phyloP scores from a whole-genome alignment of 2,888 invertebrate species.

The Geotrupes spiniger region DNA sequence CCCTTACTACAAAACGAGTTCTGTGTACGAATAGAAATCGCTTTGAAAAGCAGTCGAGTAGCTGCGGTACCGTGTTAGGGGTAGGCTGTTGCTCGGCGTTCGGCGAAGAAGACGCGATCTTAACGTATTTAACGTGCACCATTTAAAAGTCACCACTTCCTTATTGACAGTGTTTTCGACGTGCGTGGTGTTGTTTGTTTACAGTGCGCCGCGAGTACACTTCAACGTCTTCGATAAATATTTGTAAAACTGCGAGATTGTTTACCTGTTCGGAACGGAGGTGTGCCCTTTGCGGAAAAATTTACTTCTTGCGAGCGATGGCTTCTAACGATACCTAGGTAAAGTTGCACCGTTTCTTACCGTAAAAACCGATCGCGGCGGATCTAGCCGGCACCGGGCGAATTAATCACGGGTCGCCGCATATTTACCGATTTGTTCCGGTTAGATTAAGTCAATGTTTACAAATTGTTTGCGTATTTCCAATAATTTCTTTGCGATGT shows the following conservation, averaged over 20 bases:
- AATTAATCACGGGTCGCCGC: too few relatives aligned
- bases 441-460: too few relatives aligned
- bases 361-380: too few relatives aligned
- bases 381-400: too few relatives aligned
- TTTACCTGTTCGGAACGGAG: conserved; percentile 14
- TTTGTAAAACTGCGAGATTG: conserved; percentile 18
- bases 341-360: conserved; percentile 1
- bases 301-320: conserved; percentile 12
- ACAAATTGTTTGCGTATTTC: too few relatives aligned
- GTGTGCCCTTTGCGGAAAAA: conserved; percentile 4
- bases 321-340: conserved; percentile 23
- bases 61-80: conserved; percentile 23
- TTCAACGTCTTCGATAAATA: conserved; percentile 13
- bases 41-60: conserved; percentile 29
- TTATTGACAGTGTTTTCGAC: conserved; percentile 15
- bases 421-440: too few relatives aligned
- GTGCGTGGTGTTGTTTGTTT: conserved; percentile 16
- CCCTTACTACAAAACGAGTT: conserved; percentile 28
- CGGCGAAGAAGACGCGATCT: conserved; percentile 11
- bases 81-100: conserved; percentile 18
- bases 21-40: conserved; percentile 21
- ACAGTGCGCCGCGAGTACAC: background rate
- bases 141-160: conserved; percentile 4
- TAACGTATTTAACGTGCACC: background rate
- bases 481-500: too few relatives aligned